phyloP scores from a whole-genome alignment of 2,113 vertebrate species.

The Bucco capensis region DNA sequence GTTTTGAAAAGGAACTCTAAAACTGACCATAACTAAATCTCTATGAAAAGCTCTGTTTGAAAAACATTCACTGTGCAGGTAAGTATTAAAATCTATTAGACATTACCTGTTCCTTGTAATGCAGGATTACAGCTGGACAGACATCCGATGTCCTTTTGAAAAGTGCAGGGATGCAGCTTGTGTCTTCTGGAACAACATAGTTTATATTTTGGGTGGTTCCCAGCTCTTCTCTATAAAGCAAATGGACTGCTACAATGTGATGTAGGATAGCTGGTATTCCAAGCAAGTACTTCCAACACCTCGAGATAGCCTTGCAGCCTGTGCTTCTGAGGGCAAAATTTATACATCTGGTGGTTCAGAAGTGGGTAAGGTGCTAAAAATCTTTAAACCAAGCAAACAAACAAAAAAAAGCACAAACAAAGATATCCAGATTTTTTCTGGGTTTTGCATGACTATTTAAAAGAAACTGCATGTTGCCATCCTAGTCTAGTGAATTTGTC shows the following conservation, averaged over 20 bases:
- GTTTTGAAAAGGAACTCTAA: too few relatives aligned
- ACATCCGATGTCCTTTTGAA: too few relatives aligned
- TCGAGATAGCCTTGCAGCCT: constrained; percentile 94
- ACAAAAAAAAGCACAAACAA: not conserved
- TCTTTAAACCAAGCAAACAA: constrained; percentile 65
- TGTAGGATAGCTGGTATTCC: too few relatives aligned
- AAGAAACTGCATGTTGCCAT: constrained; percentile 35
- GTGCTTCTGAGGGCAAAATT: constrained; percentile 94
- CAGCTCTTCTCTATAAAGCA: too few relatives aligned
- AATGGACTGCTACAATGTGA: too few relatives aligned
- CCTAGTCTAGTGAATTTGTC: too few relatives aligned
- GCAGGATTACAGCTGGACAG: constrained; percentile 94
- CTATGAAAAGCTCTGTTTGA: constrained; percentile 60
- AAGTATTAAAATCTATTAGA: constrained; percentile 62
- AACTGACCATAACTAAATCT: constrained; percentile 57
- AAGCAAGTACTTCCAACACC: too few relatives aligned
- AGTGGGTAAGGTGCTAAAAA: constrained; percentile 87
- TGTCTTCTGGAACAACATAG: too few relatives aligned
- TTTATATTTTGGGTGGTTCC: too few relatives aligned
- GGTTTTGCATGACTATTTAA: constrained; percentile 60
- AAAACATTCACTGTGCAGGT: constrained; percentile 56
- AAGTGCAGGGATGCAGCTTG: too few relatives aligned
- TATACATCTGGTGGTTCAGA: constrained; percentile 97
- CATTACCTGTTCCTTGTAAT: constrained; percentile 59
- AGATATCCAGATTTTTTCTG: constrained; percentile 27